Conservation (phyloP, 2,797 vertebrate species). For the Todus mexicanus region DNA sequence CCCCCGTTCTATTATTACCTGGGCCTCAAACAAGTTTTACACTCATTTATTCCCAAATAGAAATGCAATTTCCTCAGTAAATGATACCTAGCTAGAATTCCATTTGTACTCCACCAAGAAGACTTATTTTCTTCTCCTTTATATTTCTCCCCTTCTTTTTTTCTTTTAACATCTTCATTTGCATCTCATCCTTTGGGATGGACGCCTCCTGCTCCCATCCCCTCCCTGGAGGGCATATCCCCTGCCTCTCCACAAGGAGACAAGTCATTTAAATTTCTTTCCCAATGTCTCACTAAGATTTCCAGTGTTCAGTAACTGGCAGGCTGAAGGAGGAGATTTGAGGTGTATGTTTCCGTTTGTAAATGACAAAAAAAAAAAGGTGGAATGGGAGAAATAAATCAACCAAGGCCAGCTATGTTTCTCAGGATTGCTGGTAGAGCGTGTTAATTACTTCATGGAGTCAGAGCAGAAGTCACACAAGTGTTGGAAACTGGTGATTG, state of each 20-base stretch:
- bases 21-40: slow-evolving; percentile 77
- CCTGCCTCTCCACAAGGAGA: not conserved
- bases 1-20: slow-evolving; percentile 89
- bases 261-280: not conserved
- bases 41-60: slow-evolving; percentile 80
- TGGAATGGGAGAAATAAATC: not conserved
- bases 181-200: not conserved
- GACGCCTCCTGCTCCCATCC: not conserved
- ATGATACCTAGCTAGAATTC: slow-evolving; percentile 90
- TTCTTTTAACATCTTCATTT: slow-evolving; percentile 34
- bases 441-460: not conserved
- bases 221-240: not conserved
- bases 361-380: slow-evolving; percentile 12
- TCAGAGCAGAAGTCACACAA: not conserved
- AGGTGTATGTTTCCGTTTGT: not conserved
- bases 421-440: not conserved
- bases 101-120: slow-evolving; percentile 83
- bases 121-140: slow-evolving; percentile 71
- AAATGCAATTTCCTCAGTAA: slow-evolving; percentile 87
- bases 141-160: not conserved
- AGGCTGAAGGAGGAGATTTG: not conserved
- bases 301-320: slow-evolving; percentile 20
- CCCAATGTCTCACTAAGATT: slow-evolving; percentile 48
- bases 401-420: not conserved
- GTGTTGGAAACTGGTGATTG: not conserved